Percentiles rank a stretch among this genome's conserved stretches.
phyloP scores from a whole-genome alignment of 2,113 vertebrate species.

The Myrmecobius fasciatus region DNA sequence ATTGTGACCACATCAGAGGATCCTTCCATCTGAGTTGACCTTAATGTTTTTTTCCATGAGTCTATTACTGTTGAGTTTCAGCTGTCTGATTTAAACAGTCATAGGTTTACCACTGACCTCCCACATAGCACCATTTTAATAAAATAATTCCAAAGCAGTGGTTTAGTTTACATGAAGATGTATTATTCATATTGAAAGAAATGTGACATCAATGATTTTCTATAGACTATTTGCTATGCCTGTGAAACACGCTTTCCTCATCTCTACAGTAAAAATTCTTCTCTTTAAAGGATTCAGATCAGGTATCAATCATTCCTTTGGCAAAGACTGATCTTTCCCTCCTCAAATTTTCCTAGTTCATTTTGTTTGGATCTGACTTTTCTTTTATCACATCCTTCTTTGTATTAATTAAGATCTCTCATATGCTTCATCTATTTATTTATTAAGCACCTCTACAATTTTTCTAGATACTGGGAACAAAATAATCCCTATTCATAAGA shows the following conservation, averaged over 20 bases:
- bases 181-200: neutral
- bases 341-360: neutral
- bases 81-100: conserved; percentile 35
- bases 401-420: neutral
- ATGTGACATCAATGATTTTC: neutral
- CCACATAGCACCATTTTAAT: neutral
- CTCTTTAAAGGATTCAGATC: neutral
- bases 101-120: neutral
- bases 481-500: neutral
- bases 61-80: conserved; percentile 12
- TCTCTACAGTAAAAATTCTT: neutral
- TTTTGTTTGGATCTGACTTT: neutral
- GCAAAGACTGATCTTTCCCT: neutral
- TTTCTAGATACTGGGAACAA: neutral
- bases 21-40: conserved; percentile 8
- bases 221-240: neutral
- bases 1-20: conserved; percentile 35
- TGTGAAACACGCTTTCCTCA: neutral
- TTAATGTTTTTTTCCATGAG: neutral
- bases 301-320: neutral
- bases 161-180: neutral
- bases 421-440: neutral
- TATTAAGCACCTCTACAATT: neutral
- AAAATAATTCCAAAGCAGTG: neutral
- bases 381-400: neutral